Base-by-base conservation (phyloP, 1,140 invertebrate genomes). In the Steinernema feltiae region DNA sequence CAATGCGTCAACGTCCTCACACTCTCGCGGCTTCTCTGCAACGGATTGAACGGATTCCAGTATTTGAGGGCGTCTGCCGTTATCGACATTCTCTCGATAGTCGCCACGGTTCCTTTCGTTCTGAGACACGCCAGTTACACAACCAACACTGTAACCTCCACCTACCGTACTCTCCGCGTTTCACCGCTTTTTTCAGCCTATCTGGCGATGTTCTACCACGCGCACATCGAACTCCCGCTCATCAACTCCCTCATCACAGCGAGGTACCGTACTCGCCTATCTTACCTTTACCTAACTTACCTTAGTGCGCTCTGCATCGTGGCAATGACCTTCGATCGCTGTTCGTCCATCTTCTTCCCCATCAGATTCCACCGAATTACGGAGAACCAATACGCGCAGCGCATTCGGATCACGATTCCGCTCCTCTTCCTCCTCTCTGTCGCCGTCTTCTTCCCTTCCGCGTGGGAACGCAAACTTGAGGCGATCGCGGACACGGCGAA, bases 11-110 rank as follows among this genome's bases (percentile, higher is more conserved):
- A 84, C 71, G 53, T 84, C 2, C 41, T 48, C 70, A 84, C 83
- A 18, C 69, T 84, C 1, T 72, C 71, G 24, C 70, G 76, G 15
- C 72, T 84, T 29, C 53, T 71, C 32, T 69, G 78, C 1, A 71
- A 76, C n/a, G 82, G 70, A 30, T 41, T 80, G 0, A 71, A 76
- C n/a, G 82, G 80, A 21, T 84, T 86, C 71, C 69, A 80, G 1
- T 84, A 84, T 63, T 75, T 84, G 12, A 81, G 83, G 73, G 83
- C 83, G 30, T 81, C 82, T 1, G 83, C 83, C n/a, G 74, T 80
- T 0, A 80, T 76, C 12, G 83, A 84, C 74, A 81, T 84, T 30
- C 30, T 85, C 12, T 78, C 77, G 1, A 84, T 84, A 18, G 27
- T 84, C 32, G 76, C 82, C 15, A 74, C 85, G n/a, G 75, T 84